These are phyloP conservation scores for Temnopleurus reevesii DNA, from an alignment of 53 echinoderm and acorn worm species.

Conservation along the genomic window DNA sequence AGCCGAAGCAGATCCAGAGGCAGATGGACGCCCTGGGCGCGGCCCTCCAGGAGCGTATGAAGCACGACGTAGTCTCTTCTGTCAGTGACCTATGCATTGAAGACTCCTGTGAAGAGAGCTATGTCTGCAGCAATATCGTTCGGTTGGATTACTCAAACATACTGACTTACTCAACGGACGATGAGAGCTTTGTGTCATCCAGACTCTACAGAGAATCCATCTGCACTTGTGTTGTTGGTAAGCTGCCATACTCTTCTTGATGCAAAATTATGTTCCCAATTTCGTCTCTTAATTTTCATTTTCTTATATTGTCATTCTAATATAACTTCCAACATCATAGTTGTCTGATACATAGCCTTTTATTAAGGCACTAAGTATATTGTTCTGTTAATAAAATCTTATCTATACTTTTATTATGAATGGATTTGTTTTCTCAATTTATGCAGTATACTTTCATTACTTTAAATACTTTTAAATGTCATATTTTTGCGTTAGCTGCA, in stretches of 20 bases:
- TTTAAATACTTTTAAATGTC: too few relatives aligned
- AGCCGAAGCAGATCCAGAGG: slow-evolving; percentile 76
- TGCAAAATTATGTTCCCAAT: too few relatives aligned
- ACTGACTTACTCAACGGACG: slow-evolving; percentile 65
- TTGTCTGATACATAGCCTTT: too few relatives aligned
- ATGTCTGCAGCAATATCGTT: slow-evolving; percentile 66
- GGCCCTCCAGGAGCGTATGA: slow-evolving; percentile 81
- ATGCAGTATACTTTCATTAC: too few relatives aligned
- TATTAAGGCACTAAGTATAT: too few relatives aligned
- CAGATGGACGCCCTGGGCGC: slow-evolving; percentile 70
- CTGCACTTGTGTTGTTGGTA: slow-evolving; percentile 78
- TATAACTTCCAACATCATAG: too few relatives aligned
- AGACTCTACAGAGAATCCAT: slow-evolving; percentile 61
- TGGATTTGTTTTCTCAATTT: too few relatives aligned
- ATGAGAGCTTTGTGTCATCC: slow-evolving; percentile 85
- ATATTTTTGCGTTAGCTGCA: too few relatives aligned
- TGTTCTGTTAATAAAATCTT: too few relatives aligned
- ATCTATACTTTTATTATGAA: too few relatives aligned
- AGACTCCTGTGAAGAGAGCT: slow-evolving; percentile 65
- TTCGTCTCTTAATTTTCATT: too few relatives aligned
- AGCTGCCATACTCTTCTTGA: slow-evolving; percentile 31
- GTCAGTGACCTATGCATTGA: slow-evolving; percentile 70
- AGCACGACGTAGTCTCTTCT: slow-evolving; percentile 67
- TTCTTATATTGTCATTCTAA: too few relatives aligned
- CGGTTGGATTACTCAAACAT: slow-evolving; percentile 75